These are phyloP conservation scores for Volucella inanis DNA, from an alignment of 2,888 invertebrate species.

Conservation along the genomic window DNA sequence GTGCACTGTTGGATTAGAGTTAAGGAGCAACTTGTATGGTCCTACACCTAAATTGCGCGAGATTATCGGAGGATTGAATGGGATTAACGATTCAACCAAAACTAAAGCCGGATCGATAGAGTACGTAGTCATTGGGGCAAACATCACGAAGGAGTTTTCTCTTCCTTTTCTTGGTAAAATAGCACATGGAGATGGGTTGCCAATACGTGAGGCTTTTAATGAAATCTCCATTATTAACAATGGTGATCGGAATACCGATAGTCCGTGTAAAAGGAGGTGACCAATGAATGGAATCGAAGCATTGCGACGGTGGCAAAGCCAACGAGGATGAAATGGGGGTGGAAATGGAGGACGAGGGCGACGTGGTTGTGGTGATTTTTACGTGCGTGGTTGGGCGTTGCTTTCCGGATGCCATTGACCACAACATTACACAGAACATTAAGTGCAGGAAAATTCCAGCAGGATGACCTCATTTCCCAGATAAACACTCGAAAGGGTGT, in stretches of 20 bases:
- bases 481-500: constrained; percentile 37
- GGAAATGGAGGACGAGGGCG: not conserved
- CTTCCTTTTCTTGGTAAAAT: constrained; percentile 2
- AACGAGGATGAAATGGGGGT: not conserved
- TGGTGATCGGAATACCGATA: constrained; percentile 25
- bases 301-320: not conserved
- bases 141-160: constrained; percentile 26
- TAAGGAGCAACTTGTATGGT: not conserved
- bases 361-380: not conserved
- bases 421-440: constrained; percentile 54
- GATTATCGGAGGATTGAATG: constrained; percentile 28
- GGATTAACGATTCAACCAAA: constrained; percentile 28
- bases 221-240: constrained; percentile 35
- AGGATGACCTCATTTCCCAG: constrained; percentile 38
- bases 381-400: constrained; percentile 20
- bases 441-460: constrained; percentile 39
- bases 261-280: not conserved
- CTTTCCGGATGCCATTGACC: constrained; percentile 40
- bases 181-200: not conserved
- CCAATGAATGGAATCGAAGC: constrained; percentile 11
- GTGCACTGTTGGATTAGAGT: constrained; percentile 9
- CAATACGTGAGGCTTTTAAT: constrained; percentile 35
- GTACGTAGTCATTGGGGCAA: constrained; percentile 10
- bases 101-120: constrained; percentile 27
- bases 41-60: not conserved